Base-by-base conservation (phyloP, 2,888 invertebrate species). In the Drosophila anomelani region DNA sequence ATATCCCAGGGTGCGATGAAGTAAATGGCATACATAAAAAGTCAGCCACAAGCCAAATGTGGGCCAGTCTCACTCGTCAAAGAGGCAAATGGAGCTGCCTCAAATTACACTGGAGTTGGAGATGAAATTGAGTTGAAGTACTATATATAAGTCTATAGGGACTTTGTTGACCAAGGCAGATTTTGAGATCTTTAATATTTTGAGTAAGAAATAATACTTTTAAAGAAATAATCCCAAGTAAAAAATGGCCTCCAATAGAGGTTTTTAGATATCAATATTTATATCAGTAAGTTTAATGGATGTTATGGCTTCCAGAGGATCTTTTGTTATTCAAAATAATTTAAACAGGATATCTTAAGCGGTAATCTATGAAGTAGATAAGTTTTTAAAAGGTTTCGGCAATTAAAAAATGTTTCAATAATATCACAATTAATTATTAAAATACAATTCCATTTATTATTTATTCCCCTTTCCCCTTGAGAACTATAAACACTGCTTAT, bases 21-120 rank as follows among this genome's bases (percentile, higher is more conserved):
- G 71, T 51, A 70, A 70, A 53, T 71, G 66, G 66, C 64, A 62
- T 20, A 38, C 66, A 64, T 64, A 64, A 44, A 46, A 53, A 53
- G 53, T 8, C 38, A 44, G 51, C 39, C 53, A 67, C 67, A 67
- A 51, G 39, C 67, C 66, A 44, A 66, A 66, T 51, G 51, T 66
- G 43, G 68, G 66, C 32, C 67, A 64, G 63, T 44, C 12, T 43
- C 23, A 59, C 60, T 59, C 62, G 39, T 59, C 34, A 17, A 26
- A 61, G 39, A 47, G 32, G 60, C 46, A 63, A 63, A 63, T 60
- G 32, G 63, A 63, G 63, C 63, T 63, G 63, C 61, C 12, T 63
- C 49, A 13, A 26, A 63, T 63, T 63, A 63, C 63, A 17, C 39
- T 29, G 62, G 32, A 44, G 66, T 29, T 44, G 34, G 20, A 26